These are phyloP conservation scores for Limnephilus rhombicus DNA, from an alignment of 2,888 invertebrate genomes.

Conservation along the genomic window DNA sequence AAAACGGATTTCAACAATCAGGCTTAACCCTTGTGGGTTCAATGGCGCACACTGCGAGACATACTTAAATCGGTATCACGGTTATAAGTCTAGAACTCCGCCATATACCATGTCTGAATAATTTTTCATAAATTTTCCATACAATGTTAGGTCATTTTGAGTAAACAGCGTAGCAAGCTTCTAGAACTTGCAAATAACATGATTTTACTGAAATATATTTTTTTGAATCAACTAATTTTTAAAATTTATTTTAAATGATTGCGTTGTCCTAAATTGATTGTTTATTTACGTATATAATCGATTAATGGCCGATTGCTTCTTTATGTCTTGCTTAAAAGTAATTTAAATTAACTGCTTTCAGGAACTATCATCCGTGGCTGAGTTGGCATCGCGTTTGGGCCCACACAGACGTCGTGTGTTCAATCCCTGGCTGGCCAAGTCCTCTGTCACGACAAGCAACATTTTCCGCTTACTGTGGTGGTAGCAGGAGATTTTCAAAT, in stretches of 20 bases:
- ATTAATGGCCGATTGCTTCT: neutral
- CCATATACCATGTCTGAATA: neutral
- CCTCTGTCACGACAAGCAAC: too few relatives aligned
- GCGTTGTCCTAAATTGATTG: neutral
- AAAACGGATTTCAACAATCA: neutral
- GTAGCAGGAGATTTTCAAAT: too few relatives aligned
- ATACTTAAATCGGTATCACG: neutral
- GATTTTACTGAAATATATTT: neutral
- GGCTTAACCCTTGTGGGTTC: neutral
- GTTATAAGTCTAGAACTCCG: neutral
- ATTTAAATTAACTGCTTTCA: neutral
- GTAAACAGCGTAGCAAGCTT: neutral
- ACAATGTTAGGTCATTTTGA: neutral
- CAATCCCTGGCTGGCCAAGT: too few relatives aligned
- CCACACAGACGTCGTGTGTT: too few relatives aligned
- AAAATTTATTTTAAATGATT: neutral
- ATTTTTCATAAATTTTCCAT: neutral
- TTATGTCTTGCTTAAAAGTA: neutral
- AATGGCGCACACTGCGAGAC: neutral
- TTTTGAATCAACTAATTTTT: neutral
- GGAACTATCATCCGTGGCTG: neutral
- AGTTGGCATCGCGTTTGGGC: neutral
- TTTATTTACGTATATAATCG: neutral
- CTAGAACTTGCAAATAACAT: neutral
- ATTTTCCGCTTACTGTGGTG: too few relatives aligned